Conservation (phyloP, 2,113 vertebrate genomes). For the Oryzias melastigma region DNA sequence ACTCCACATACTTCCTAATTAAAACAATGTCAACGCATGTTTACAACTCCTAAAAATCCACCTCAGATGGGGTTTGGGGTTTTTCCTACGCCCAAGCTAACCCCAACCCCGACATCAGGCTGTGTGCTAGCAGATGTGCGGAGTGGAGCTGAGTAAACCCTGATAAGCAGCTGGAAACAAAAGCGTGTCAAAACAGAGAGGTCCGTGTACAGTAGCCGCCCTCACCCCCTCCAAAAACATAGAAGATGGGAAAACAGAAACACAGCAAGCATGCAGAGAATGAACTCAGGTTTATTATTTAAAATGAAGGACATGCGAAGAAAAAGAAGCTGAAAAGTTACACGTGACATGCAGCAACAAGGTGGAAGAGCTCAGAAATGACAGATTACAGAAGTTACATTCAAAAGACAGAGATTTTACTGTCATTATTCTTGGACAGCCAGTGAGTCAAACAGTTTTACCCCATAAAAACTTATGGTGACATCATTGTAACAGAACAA, state of each 20-base stretch:
- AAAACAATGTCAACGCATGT: background rate
- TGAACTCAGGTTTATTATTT: conserved; percentile 46
- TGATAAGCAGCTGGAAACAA: conserved; percentile 43
- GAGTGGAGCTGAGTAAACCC: conserved; percentile 14
- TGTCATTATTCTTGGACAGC: too few species aligned
- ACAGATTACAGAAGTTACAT: conserved; percentile 1
- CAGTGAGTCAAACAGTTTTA: too few species aligned
- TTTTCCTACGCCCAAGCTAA: conserved; percentile 2
- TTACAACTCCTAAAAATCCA: background rate
- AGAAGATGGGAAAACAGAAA: conserved; percentile 31
- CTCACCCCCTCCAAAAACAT: conserved; percentile 19
- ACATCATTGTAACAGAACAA: too few species aligned
- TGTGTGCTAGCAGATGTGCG: background rate
- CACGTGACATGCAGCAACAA: conserved; percentile 34
- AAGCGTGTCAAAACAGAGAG: conserved; percentile 63
- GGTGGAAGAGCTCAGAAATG: conserved; percentile 2
- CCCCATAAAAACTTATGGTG: too few species aligned
- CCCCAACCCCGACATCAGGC: conserved; percentile 1
- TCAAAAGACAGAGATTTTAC: background rate
- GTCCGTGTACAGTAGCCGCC: conserved; percentile 12
- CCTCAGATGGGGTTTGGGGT: background rate
- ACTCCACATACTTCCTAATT: background rate
- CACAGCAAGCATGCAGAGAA: conserved; percentile 45
- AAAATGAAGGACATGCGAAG: conserved; percentile 37
- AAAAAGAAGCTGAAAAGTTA: conserved; percentile 29